Evolutionary conservation across 2,888 invertebrate species (phyloP).

Genomic region (Folsomia candida): DNA sequence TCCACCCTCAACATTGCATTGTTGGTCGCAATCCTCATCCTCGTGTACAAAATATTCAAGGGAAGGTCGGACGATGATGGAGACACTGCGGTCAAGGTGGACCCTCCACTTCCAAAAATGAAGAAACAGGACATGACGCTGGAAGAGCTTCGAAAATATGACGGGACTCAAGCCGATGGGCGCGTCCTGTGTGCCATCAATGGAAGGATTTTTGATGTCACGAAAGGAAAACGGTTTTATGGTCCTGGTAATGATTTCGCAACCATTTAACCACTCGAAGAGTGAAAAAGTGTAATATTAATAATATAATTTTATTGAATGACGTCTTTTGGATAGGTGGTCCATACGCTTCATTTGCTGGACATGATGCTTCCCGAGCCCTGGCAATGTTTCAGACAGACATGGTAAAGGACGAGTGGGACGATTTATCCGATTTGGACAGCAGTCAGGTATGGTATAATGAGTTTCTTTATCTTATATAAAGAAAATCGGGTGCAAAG

Average conservation of each 20-base stretch:
- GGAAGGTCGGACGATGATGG: constrained; percentile 52
- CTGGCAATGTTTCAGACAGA: constrained; percentile 88
- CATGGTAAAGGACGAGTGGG: constrained; percentile 79
- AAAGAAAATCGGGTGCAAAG: no score
- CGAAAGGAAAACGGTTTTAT: constrained; percentile 84
- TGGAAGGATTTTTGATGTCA: constrained; percentile 92
- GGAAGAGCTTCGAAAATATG: constrained; percentile 78
- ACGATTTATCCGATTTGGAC: constrained; percentile 91
- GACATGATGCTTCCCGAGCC: constrained; percentile 90
- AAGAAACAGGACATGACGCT: constrained; percentile 83
- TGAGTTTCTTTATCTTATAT: no score
- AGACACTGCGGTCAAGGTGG: constrained; percentile 51
- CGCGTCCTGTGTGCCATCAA: constrained; percentile 89
- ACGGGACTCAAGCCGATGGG: constrained; percentile 82
- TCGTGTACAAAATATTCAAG: constrained; percentile 73
- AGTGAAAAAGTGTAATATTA: neutral
- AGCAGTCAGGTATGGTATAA: no score
- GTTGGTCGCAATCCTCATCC: constrained; percentile 66
- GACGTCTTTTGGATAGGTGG: no score
- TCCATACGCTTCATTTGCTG: constrained; percentile 91
- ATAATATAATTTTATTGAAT: no score
- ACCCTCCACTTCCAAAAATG: constrained; percentile 72
- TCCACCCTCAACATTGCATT: constrained; percentile 71
- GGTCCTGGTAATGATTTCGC: constrained; percentile 80
- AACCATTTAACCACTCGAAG: neutral